Conservation (phyloP, 1,140 invertebrate species). For the Oscheius sp. region DNA sequence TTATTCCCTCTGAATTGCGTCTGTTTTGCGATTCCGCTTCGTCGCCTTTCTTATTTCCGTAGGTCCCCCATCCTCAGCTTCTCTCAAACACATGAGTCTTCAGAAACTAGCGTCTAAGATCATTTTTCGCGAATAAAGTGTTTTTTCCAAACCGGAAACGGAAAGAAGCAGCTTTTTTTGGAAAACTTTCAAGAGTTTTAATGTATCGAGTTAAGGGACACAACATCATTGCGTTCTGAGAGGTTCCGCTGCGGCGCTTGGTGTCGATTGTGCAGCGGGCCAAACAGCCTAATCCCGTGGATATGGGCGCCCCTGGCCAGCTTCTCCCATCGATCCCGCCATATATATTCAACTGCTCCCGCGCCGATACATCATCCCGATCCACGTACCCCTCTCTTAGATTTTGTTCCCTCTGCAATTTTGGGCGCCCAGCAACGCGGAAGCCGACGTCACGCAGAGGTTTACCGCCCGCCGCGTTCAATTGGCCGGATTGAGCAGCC, state of each 20-base stretch:
- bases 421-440: no score
- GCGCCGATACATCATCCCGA: conserved; percentile 5
- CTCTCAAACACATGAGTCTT: no score
- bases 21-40: conserved; percentile 6
- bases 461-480: no score
- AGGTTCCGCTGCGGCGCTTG: neutral
- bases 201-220: neutral
- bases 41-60: no score
- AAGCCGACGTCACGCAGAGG: no score
- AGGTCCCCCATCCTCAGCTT: no score
- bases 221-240: neutral
- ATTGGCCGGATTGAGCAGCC: no score
- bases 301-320: conserved; percentile 8
- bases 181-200: no score
- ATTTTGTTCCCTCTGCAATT: neutral
- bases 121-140: no score
- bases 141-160: no score
- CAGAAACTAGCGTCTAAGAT: no score
- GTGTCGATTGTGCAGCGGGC: conserved; percentile 9
- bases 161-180: no score
- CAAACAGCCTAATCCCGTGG: conserved; percentile 6
- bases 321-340: conserved; percentile 7
- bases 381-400: neutral
- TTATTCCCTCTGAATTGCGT: neutral
- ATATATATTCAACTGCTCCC: conserved; percentile 11